phyloP scores from a whole-genome alignment of 1,140 invertebrate species.

The Phortica variegata region DNA sequence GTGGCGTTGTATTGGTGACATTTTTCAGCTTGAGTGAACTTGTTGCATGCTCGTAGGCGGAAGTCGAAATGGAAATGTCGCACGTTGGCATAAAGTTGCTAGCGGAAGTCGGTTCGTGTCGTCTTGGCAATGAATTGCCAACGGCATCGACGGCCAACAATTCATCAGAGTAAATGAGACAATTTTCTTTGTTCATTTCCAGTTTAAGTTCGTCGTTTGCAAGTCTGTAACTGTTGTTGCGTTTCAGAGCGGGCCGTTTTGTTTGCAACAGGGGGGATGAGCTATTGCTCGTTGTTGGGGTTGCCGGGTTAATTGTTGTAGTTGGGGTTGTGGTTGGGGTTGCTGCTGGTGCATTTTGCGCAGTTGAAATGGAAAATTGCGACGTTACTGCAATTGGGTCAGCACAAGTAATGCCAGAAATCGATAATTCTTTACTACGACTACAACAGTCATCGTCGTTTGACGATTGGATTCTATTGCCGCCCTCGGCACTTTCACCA shows the following conservation, averaged over 20 bases:
- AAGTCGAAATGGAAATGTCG: too few relatives aligned
- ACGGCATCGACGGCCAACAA: not conserved
- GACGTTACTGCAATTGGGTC: slow-evolving; percentile 47
- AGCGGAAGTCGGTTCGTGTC: too few relatives aligned
- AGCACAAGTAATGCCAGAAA: slow-evolving; percentile 15
- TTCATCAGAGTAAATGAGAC: slow-evolving; percentile 16
- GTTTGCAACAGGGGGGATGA: slow-evolving; percentile 12
- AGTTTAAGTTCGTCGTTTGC: slow-evolving; percentile 64
- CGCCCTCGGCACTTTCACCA: too few relatives aligned
- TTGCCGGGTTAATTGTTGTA: not conserved
- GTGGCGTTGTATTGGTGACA: slow-evolving; percentile 11
- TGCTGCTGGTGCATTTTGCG: slow-evolving; percentile 11
- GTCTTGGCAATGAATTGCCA: slow-evolving; percentile 32
- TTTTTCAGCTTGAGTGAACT: slow-evolving; percentile 37
- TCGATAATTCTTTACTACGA: slow-evolving; percentile 33
- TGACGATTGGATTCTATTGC: too few relatives aligned
- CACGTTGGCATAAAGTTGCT: too few relatives aligned
- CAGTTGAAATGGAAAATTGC: slow-evolving; percentile 42
- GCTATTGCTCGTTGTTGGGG: not conserved
- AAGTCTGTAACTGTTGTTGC: slow-evolving; percentile 83
- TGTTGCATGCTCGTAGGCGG: slow-evolving; percentile 40
- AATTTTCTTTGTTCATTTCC: slow-evolving; percentile 48
- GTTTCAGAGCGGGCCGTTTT: slow-evolving; percentile 61
- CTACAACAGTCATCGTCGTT: too few relatives aligned
- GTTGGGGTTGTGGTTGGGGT: not conserved